Base-by-base conservation (phyloP, 2,888 invertebrate species). In the Eretmocerus hayati region DNA sequence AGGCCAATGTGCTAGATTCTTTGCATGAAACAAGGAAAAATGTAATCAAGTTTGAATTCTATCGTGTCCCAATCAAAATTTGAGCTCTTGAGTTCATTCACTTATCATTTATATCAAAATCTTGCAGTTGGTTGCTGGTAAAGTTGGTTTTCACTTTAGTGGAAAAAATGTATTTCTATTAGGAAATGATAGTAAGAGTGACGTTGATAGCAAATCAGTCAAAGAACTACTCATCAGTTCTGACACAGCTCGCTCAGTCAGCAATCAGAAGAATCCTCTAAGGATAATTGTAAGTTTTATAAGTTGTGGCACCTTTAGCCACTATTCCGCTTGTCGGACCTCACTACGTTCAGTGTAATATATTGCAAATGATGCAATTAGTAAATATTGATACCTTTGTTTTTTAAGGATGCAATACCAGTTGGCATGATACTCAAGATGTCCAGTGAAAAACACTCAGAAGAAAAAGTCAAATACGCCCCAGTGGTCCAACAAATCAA, bases 1-100 rank as follows among this genome's bases (percentile, higher is more conserved):
- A 78, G 26, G 75, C 75, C 21, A 72, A 75, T 44, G 62, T 77
- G 37, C 74, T 77, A 4, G 69, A 74, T 42, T 62, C 72, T 6
- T 78, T 87, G 21, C 79, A 81, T 56, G 81, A 81, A 58, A 77
- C 81, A 45, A 77, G 84, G 43, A 86, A 85, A 74, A 80, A 78
- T 73, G 81, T 80, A 70, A 59, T n/a, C n/a, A n/a, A n/a, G n/a
- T n/a, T n/a, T n/a, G n/a, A n/a, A n/a, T n/a, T n/a, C n/a, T n/a
- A n/a, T n/a, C n/a, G n/a, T n/a, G n/a, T n/a, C n/a, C n/a, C n/a
- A n/a, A n/a, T n/a, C n/a, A n/a, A n/a, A n/a, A n/a, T n/a, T n/a
- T n/a, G n/a, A n/a, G n/a, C n/a, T 26, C 11, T 26, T 26, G 26
- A 26, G 54, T 22, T 5, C 40, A 48, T 31, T 33, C 26, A 31